phyloP scores from a whole-genome alignment of 2,113 vertebrate species.

The Neogobius melanostomus region DNA sequence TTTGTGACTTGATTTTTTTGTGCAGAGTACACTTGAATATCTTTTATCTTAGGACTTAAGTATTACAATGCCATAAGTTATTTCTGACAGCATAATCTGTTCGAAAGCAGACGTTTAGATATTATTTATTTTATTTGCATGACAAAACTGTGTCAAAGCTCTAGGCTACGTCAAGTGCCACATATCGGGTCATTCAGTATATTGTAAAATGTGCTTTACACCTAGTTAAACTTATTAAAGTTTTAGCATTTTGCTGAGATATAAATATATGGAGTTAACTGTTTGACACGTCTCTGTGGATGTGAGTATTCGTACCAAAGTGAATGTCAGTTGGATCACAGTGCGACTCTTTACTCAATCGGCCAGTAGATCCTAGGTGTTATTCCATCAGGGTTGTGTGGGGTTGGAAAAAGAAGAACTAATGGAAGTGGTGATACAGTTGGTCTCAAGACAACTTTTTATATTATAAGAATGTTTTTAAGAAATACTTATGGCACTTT shows the following conservation, averaged over 20 bases:
- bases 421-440: conserved; percentile 3
- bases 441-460: conserved; percentile 27
- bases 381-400: conserved; percentile 12
- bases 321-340: conserved; percentile 61
- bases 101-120: conserved; percentile 63
- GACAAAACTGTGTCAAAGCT: conserved; percentile 71
- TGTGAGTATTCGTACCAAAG: conserved; percentile 70
- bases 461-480: conserved; percentile 37
- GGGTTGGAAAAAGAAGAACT: conserved; percentile 2
- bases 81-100: conserved; percentile 78
- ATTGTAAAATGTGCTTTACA: conserved; percentile 66
- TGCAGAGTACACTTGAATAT: conserved; percentile 85
- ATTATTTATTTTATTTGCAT: conserved; percentile 84
- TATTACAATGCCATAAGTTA: conserved; percentile 89
- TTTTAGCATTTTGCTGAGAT: conserved; percentile 37
- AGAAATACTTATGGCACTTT: conserved; percentile 60
- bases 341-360: conserved; percentile 25
- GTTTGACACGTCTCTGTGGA: conserved; percentile 52
- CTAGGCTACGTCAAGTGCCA: conserved; percentile 75
- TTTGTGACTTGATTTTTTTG: conserved; percentile 77
- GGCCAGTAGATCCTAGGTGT: conserved; percentile 29
- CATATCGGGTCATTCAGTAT: conserved; percentile 68
- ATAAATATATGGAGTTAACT: conserved; percentile 35
- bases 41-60: conserved; percentile 81
- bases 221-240: conserved; percentile 12